Conservation (phyloP, 1,140 invertebrate genomes). For the Brachionus koreanus region DNA sequence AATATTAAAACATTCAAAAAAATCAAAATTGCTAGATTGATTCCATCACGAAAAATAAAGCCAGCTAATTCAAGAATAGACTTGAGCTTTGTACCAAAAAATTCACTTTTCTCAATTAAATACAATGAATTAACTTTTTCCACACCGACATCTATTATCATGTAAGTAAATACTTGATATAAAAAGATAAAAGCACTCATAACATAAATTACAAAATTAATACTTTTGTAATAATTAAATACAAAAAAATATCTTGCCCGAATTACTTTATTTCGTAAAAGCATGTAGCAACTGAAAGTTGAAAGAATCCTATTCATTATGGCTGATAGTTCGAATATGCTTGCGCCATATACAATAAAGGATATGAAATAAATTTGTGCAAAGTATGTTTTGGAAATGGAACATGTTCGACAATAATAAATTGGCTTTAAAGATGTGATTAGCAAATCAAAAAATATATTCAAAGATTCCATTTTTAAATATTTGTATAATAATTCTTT, state of each 20-base stretch:
- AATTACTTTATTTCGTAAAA: background rate
- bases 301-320: background rate
- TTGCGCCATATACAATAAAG: background rate
- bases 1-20: background rate
- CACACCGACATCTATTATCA: background rate
- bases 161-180: background rate
- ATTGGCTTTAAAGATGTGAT: background rate
- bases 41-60: background rate
- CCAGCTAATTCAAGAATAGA: background rate
- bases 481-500: slow-evolving; percentile 16
- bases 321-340: background rate
- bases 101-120: background rate
- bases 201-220: background rate
- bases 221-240: background rate
- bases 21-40: slow-evolving; percentile 9
- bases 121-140: background rate
- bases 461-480: slow-evolving; percentile 21
- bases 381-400: background rate
- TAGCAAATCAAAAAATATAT: background rate
- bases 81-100: background rate
- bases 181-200: background rate
- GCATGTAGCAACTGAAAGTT: background rate
- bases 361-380: background rate
- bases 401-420: background rate
- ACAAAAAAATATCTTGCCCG: background rate